A percentile compares a stretch with the other conserved stretches of the same genome.
Evolutionary conservation across 2,888 invertebrate species (phyloP).

Genomic region (Strigamia transsilvanica): DNA sequence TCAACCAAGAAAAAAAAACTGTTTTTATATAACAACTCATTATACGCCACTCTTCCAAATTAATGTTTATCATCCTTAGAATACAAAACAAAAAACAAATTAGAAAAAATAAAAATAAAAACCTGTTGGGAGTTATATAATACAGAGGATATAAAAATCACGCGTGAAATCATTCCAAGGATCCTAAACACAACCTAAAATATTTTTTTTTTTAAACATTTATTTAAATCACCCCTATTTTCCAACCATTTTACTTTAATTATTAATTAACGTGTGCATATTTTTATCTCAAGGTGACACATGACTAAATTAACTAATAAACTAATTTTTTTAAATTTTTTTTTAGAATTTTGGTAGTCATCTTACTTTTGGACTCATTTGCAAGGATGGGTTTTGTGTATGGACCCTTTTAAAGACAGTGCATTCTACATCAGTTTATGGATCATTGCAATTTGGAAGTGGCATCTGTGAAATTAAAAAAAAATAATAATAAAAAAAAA

Average conservation of each 20-base stretch:
- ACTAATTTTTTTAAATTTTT: neutral
- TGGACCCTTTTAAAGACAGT: conserved; percentile 46
- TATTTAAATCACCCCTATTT: too few relatives aligned
- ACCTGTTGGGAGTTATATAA: conserved; percentile 39
- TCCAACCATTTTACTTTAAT: neutral
- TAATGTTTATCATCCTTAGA: conserved; percentile 1
- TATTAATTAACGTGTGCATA: neutral
- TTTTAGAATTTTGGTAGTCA: neutral
- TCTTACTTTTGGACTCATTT: conserved; percentile 49
- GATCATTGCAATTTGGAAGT: conserved; percentile 47
- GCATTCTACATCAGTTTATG: conserved; percentile 48
- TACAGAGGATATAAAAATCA: conserved; percentile 24
- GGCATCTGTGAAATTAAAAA: conserved; percentile 49
- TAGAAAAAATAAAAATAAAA: neutral
- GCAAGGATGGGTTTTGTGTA: conserved; percentile 48
- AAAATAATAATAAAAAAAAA: conserved; percentile 7
- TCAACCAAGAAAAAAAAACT: neutral
- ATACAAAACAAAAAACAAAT: neutral
- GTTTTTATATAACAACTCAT: neutral
- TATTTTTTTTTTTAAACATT: neutral
- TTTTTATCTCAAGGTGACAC: neutral
- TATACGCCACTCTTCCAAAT: neutral
- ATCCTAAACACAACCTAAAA: conserved; percentile 37
- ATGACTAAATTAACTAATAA: neutral
- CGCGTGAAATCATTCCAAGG: neutral